Evolutionary conservation across 1,140 invertebrate genomes (phyloP), one percentile per base, ranked within the genome.

Genomic region (fruit fly (Drosophila melanogaster)): DNA sequence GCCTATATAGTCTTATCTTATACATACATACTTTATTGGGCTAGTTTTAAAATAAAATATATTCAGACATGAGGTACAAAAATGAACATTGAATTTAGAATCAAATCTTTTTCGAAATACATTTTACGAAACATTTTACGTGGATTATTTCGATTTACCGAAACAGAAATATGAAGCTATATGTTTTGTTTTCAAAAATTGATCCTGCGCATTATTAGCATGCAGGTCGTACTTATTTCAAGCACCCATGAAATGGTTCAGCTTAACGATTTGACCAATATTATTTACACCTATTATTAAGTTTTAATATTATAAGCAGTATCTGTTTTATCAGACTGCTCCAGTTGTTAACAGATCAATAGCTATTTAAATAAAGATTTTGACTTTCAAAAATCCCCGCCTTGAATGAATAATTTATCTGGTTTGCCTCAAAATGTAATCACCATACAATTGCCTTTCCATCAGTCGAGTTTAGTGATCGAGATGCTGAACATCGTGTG

Each of bases 401-500:
- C 22, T 35, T 67, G 30, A 30, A 30, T 38, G 10, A 1, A n/a
- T 30, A 10, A 17, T 26, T 17, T 14, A 38, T 5, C 26, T 12
- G 49, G 61, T 26, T 59, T 59, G 1, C 46, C 19, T 59, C 57
- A 49, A 55, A 24, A 47, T 64, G 40, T 26, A n/a, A 37, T 57
- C 44, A 24, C 46, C 12, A 55, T 37, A 17, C 17, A 66, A 49
- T 57, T 55, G 51, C 17, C 57, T 66, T 58, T 77, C 41, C 53
- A 49, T 59, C 37, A 44, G 59, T 62, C 33, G 22, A 24, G 37
- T 15, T 19, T 12, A 61, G 7, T 26, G 4, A 22, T 7, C 41
- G 49, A 57, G 59, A 86, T 81, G 65, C 46, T 86, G 7, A 19
- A 40, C 15, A 74, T 75, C 47, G 53, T 59, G 37, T 86, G 83